Percentiles rank a stretch among this genome's conserved stretches.
Evolutionary conservation across 2,888 invertebrate species (phyloP).

Genomic region (Ectemnius continuus): DNA sequence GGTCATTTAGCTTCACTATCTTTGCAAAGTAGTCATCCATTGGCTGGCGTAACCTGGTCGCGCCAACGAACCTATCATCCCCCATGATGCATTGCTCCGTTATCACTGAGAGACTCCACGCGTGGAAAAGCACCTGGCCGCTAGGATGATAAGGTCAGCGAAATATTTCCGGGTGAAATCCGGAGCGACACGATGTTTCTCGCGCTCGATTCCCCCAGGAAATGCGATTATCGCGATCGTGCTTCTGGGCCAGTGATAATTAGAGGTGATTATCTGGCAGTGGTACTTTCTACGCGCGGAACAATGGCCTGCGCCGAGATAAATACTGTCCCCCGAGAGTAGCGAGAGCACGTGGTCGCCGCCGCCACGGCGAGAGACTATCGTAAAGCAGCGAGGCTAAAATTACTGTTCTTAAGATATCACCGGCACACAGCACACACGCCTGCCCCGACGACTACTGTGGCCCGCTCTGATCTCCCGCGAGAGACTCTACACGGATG

Average conservation of each 20-base stretch:
- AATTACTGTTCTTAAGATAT: slow-evolving; percentile 59
- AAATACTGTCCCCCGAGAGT: slow-evolving; percentile 41
- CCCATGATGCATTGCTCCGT: too few relatives aligned
- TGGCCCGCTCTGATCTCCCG: too few relatives aligned
- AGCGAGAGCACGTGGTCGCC: slow-evolving; percentile 14
- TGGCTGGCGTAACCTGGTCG: too few relatives aligned
- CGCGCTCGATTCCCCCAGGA: slow-evolving; percentile 38
- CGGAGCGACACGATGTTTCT: slow-evolving; percentile 27
- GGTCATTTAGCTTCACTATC: too few relatives aligned
- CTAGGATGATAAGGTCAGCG: neutral
- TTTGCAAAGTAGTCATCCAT: too few relatives aligned
- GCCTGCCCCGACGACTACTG: too few relatives aligned
- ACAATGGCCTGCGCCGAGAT: slow-evolving; percentile 55
- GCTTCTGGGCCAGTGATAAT: slow-evolving; percentile 59
- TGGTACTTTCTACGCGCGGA: slow-evolving; percentile 55
- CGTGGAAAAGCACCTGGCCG: slow-evolving; percentile 22
- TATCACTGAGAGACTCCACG: neutral
- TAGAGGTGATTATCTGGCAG: slow-evolving; percentile 58
- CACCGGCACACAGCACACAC: slow-evolving; percentile 11
- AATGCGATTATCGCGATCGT: slow-evolving; percentile 59
- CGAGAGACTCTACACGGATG: too few relatives aligned
- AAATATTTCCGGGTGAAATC: slow-evolving; percentile 51
- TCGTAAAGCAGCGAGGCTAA: slow-evolving; percentile 48
- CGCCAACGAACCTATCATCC: too few relatives aligned
- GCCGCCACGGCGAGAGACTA: slow-evolving; percentile 43